Evolutionary conservation across 2,797 vertebrate genomes (phyloP).

Genomic region (Sebastes vulpes): DNA sequence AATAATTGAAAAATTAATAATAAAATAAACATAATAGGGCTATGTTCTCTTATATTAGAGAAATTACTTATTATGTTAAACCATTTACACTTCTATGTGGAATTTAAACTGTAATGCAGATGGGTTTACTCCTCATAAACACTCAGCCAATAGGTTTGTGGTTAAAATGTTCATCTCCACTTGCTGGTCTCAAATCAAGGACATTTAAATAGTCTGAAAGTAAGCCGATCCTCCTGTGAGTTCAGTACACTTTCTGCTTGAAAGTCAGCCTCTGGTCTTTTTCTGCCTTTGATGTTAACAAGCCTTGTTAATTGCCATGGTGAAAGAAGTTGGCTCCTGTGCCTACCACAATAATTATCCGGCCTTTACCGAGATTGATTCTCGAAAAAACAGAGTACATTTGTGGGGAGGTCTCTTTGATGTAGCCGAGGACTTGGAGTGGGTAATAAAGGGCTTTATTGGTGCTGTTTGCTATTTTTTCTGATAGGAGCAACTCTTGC

Average conservation of each 20-base stretch:
- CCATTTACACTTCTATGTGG: neutral
- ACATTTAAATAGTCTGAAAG: constrained; percentile 26
- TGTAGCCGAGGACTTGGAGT: constrained; percentile 39
- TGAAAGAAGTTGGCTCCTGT: constrained; percentile 52
- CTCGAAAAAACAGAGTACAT: neutral
- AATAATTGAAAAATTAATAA: neutral
- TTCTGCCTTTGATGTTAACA: constrained; percentile 76
- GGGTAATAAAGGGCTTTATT: constrained; percentile 55
- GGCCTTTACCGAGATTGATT: constrained; percentile 43
- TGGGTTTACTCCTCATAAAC: neutral
- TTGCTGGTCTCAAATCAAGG: constrained; percentile 9
- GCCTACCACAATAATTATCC: constrained; percentile 61
- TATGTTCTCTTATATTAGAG: neutral
- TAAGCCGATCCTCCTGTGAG: constrained; percentile 33
- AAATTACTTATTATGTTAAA: neutral
- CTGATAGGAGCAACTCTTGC: constrained; percentile 23
- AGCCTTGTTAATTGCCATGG: constrained; percentile 67
- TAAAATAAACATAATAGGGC: neutral
- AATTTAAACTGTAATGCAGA: neutral
- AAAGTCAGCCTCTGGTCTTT: constrained; percentile 57
- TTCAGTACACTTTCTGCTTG: constrained; percentile 46
- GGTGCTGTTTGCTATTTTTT: constrained; percentile 36
- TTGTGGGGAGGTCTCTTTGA: constrained; percentile 62
- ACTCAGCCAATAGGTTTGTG: neutral
- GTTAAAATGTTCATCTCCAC: neutral